Conservation (phyloP, 2,797 vertebrate genomes). For the Crenichthys baileyi region DNA sequence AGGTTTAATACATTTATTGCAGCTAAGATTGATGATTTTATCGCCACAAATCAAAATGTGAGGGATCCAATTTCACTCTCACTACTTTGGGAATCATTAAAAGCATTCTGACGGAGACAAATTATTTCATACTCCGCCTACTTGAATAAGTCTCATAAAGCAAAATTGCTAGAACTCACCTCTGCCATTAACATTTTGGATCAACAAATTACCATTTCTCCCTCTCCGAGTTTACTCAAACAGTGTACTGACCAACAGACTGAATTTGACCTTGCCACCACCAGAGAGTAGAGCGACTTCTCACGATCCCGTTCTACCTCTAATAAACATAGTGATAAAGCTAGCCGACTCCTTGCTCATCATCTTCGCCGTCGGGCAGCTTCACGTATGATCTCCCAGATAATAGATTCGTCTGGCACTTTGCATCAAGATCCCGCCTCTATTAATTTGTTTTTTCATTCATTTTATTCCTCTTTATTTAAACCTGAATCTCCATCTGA, state of each 20-base stretch:
- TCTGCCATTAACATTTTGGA: neutral
- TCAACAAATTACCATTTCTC: neutral
- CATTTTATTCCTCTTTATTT: slow-evolving; percentile 4
- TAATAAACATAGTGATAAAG: slow-evolving; percentile 4
- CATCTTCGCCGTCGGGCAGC: neutral
- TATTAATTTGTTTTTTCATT: neutral
- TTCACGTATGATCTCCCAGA: neutral
- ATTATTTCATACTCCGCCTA: neutral
- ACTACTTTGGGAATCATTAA: neutral
- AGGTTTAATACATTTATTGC: neutral
- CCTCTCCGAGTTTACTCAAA: neutral
- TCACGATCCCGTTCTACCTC: neutral
- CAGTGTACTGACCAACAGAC: neutral
- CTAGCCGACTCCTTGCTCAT: neutral
- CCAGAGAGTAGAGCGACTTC: neutral
- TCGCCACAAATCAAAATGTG: neutral
- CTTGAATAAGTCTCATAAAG: neutral
- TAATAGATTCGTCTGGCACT: neutral
- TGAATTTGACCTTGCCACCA: neutral
- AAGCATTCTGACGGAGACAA: neutral
- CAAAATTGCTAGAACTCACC: neutral
- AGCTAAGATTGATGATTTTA: neutral
- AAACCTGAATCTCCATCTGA: neutral
- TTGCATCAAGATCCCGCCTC: neutral
- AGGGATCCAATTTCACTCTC: neutral